Conservation (phyloP, 1,140 invertebrate genomes). For the Nasonia vitripennis region DNA sequence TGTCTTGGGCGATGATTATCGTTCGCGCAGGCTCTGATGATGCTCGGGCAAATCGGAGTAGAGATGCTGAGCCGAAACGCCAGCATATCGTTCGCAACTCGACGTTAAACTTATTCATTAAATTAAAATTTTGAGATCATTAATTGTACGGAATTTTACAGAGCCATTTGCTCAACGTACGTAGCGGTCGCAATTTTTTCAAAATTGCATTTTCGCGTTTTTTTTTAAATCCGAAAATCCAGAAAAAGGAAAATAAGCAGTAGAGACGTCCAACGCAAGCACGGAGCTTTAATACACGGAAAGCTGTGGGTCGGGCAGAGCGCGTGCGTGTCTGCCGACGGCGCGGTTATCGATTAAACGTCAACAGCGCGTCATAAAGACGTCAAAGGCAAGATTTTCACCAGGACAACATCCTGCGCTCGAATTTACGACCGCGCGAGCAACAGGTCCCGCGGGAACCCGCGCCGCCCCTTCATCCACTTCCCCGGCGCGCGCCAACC, state of each 20-base stretch:
- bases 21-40: not conserved
- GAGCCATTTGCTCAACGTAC: no score
- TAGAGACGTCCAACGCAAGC: not conserved
- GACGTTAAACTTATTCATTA: no score
- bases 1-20: not conserved
- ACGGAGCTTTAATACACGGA: not conserved
- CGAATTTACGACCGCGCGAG: constrained; percentile 70
- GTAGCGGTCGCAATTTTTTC: no score
- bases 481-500: not conserved
- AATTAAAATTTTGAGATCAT: no score
- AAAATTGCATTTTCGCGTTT: no score
- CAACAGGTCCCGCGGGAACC: constrained; percentile 68
- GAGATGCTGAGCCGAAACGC: no score
- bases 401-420: constrained; percentile 74
- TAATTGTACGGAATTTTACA: no score
- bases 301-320: not conserved
- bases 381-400: constrained; percentile 75
- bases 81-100: no score
- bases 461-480: not conserved
- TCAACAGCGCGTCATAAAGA: constrained; percentile 74
- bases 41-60: no score
- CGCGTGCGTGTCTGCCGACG: constrained; percentile 57
- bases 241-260: no score
- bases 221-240: no score
- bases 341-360: constrained; percentile 71